A percentile compares a stretch with the other conserved stretches of the same genome.
phyloP scores from a whole-genome alignment of 2,113 vertebrate genomes.

The Craseonycteris thonglongyai region DNA sequence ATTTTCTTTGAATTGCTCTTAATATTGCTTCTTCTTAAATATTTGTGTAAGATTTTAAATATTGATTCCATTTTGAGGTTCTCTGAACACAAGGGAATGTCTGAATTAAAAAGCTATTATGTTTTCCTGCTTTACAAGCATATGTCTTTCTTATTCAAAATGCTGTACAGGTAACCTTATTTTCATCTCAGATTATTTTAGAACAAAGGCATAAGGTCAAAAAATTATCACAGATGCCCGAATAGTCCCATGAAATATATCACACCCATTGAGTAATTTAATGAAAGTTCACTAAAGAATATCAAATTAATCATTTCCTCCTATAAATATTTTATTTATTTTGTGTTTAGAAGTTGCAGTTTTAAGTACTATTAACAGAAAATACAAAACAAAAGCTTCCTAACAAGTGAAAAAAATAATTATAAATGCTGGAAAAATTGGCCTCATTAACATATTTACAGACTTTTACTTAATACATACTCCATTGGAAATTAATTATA shows the following conservation, averaged over 20 bases:
- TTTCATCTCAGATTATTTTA: conserved; percentile 59
- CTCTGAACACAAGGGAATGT: not conserved
- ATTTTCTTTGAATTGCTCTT: conserved; percentile 71
- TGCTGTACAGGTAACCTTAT: conserved; percentile 30
- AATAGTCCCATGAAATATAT: conserved; percentile 74
- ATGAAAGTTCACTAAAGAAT: conserved; percentile 79
- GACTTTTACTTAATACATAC: conserved; percentile 85
- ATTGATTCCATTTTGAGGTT: conserved; percentile 45
- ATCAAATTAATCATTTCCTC: conserved; percentile 82
- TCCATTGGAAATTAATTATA: conserved; percentile 81
- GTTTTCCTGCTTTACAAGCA: conserved; percentile 20
- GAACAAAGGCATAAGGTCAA: conserved; percentile 74
- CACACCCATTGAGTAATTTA: conserved; percentile 66
- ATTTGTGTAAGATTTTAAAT: conserved; percentile 52
- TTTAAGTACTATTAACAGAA: conserved; percentile 87
- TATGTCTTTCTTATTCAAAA: conserved; percentile 36
- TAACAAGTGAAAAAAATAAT: conserved; percentile 87
- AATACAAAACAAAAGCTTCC: conserved; percentile 87
- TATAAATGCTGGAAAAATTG: conserved; percentile 94
- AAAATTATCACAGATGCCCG: conserved; percentile 68
- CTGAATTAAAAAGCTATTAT: conserved; percentile 24
- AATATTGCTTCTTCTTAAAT: conserved; percentile 74
- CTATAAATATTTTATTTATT: conserved; percentile 88
- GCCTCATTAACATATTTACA: conserved; percentile 94
- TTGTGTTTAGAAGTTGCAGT: conserved; percentile 84